Percentiles rank a stretch among this genome's conserved stretches.
Evolutionary conservation across 2,113 vertebrate genomes (phyloP).

Genomic region (Tauraco erythrolophus): DNA sequence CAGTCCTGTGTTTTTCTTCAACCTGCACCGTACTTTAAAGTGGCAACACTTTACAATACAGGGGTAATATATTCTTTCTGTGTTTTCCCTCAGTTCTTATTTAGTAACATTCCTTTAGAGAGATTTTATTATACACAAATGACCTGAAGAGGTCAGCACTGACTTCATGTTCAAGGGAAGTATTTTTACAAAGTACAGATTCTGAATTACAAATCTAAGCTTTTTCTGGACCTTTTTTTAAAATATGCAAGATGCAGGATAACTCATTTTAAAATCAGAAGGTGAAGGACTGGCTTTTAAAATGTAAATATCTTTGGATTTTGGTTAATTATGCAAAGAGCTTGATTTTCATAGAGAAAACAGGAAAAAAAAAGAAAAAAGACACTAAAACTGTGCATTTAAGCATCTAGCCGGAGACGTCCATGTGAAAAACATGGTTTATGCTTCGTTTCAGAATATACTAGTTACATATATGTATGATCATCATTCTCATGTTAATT

Average conservation of each 20-base stretch:
- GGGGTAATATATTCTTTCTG: not conserved
- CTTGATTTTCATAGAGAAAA: conserved; percentile 27
- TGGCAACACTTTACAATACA: not conserved
- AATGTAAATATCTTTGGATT: not conserved
- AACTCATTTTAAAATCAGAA: conserved; percentile 39
- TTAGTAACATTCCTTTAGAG: conserved; percentile 26
- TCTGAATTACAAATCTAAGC: conserved; percentile 58
- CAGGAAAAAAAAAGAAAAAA: not conserved
- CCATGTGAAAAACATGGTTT: not conserved
- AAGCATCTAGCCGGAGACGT: not conserved
- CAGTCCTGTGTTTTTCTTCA: not conserved
- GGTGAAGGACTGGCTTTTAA: conserved; percentile 28
- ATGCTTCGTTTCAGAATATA: not conserved
- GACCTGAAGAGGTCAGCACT: conserved; percentile 74
- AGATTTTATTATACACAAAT: conserved; percentile 65
- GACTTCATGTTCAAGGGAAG: conserved; percentile 64
- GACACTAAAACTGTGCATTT: not conserved
- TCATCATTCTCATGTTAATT: not conserved
- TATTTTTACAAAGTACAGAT: conserved; percentile 62
- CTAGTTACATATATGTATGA: not conserved
- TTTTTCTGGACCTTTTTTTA: conserved; percentile 53
- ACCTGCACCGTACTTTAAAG: not conserved
- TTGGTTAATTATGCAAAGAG: not conserved
- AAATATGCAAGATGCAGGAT: conserved; percentile 6
- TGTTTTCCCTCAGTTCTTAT: not conserved